Evolutionary conservation across 1,140 invertebrate genomes (phyloP), one percentile per base, ranked within the genome.

Genomic region (Drosophila auraria): DNA sequence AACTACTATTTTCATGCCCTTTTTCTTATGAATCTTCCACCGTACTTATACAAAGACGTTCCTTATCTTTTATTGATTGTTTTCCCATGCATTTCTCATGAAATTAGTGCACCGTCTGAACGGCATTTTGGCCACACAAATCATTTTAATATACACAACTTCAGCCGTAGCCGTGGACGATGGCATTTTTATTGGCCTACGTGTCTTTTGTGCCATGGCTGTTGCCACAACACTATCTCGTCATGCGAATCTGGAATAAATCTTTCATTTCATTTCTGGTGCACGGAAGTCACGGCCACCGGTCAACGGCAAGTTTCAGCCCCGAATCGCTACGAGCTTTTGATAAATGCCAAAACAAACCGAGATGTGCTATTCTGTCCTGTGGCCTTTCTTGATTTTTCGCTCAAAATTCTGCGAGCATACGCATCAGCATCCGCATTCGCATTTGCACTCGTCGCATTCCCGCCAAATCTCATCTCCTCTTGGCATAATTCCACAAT

Each of bases 231-330:
- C 47, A 49, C 78, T 86, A 90, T 90, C 86, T 80, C 79, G 64
- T 86, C 86, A 90, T 80, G 86, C 68, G 75, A 90, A 90, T 90
- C 86, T 82, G 54, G 66, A 86, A 90, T 90, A 90, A 90, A 90
- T 90, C 86, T 90, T 73, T 66, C 76, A 90, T 77, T 84, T 59
- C 75, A 74, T 74, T 73, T 82, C 82, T 82, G 71, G 69, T 80
- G 56, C 82, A 80, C 86, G 86, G 82, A 90, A 90, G 82, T 90
- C 82, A 90, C 86, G 76, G 69, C 59, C 63, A 68, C 50, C 61
- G 75, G 74, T 70, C 81, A 57, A 36, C 40, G 64, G 78, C 76
- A 83, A 63, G 63, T 80, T 80, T 72, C 23, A 49, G 33, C 15
- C 66, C 53, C 70, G 9, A 30, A 30, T 42, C 42, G 47, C 68